These are phyloP conservation scores for Nicator chloris DNA, from an alignment of 2,113 vertebrate species.

Conservation along the genomic window DNA sequence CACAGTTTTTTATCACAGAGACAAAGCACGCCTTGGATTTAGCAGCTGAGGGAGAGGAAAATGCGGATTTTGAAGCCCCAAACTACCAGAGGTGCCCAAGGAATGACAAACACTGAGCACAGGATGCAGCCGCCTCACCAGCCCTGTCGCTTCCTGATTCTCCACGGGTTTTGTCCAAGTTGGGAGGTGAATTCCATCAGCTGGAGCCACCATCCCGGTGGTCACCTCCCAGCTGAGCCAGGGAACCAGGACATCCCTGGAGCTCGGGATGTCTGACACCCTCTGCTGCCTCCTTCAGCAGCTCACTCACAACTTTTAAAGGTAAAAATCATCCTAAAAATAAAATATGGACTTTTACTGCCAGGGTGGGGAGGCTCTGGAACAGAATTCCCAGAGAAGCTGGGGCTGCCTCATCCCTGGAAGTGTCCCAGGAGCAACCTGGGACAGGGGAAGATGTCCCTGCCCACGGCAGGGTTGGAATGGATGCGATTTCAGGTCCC, in stretches of 20 bases:
- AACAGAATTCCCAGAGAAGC: neutral
- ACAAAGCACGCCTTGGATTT: neutral
- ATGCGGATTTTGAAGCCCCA: neutral
- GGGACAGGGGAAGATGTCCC: neutral
- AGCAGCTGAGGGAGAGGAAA: no score
- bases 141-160: neutral
- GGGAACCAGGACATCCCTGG: neutral
- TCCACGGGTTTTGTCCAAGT: rapidly evolving
- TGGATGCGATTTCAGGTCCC: neutral
- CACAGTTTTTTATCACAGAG: neutral
- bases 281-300: neutral
- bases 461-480: no score
- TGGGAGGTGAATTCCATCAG: neutral
- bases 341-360: rapidly evolving
- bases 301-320: neutral
- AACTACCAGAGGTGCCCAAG: neutral
- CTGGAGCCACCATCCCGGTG: neutral
- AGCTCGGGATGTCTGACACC: neutral
- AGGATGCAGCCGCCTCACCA: neutral
- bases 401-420: neutral
- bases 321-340: neutral
- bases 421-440: neutral
- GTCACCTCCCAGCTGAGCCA: neutral
- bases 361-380: neutral
- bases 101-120: rapidly evolving